These are phyloP conservation scores for Meda fulgida DNA, from an alignment of 2,797 vertebrate genomes.

Conservation along the genomic window DNA sequence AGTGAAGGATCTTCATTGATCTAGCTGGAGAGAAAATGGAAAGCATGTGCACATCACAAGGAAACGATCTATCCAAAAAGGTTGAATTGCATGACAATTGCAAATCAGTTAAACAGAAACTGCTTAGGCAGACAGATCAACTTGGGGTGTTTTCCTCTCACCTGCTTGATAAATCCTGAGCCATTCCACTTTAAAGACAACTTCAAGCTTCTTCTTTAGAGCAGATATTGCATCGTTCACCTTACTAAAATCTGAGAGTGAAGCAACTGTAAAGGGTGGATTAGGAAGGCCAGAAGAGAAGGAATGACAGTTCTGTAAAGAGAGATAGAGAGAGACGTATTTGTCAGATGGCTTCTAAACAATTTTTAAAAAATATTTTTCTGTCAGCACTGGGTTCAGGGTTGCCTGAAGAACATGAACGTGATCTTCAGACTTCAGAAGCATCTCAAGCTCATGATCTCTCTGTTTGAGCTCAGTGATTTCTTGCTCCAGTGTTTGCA, in stretches of 20 bases:
- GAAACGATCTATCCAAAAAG: not conserved
- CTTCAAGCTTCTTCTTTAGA: conserved; percentile 46
- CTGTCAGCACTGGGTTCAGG: not conserved
- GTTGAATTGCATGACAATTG: not conserved
- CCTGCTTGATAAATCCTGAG: conserved; percentile 54
- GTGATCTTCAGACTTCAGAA: conserved; percentile 51
- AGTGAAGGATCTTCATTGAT: conserved; percentile 56
- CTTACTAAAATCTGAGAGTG: conserved; percentile 46
- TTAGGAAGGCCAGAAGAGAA: conserved; percentile 22
- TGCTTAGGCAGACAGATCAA: not conserved
- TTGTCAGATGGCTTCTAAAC: not conserved
- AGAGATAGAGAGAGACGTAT: not conserved
- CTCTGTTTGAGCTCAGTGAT: conserved; percentile 47
- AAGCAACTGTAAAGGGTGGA: conserved; percentile 33
- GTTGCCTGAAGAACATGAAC: conserved; percentile 57
- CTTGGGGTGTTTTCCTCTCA: conserved; percentile 2
- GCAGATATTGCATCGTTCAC: conserved; percentile 35
- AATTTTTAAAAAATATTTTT: not conserved
- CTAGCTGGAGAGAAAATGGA: conserved; percentile 46
- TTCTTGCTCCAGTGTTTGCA: conserved; percentile 41
- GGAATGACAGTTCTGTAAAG: conserved; percentile 44
- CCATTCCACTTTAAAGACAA: conserved; percentile 53
- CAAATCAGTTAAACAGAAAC: not conserved
- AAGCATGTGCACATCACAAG: not conserved
- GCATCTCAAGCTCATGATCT: conserved; percentile 48